Conservation (phyloP, 30 jellyfish, hydroid and myxozoan species). For the Aurelia sp. region DNA sequence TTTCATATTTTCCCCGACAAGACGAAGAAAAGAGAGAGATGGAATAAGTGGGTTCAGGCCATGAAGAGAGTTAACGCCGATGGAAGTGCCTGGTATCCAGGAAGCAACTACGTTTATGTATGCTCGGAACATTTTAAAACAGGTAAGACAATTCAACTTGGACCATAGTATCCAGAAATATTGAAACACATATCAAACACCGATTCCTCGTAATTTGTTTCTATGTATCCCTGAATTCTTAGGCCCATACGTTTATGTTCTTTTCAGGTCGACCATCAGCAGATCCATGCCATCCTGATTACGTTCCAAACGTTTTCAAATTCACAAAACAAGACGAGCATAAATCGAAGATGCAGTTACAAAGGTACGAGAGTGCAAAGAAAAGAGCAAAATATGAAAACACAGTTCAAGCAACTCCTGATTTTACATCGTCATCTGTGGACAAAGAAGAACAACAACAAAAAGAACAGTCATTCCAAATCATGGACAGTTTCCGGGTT, state of each 20-base stretch:
- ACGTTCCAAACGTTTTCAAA: background rate
- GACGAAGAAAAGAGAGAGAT: conserved; percentile 8
- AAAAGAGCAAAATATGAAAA: conserved; percentile 18
- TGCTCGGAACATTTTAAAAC: conserved; percentile 38
- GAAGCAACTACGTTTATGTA: conserved; percentile 43
- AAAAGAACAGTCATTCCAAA: background rate
- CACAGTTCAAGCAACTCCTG: background rate
- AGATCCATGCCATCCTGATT: conserved; percentile 34
- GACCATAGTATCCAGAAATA: background rate
- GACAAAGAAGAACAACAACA: background rate
- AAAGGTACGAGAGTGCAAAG: conserved; percentile 24
- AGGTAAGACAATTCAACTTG: background rate
- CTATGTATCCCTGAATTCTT: background rate
- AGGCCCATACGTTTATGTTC: background rate
- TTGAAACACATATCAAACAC: background rate
- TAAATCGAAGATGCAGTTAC: background rate
- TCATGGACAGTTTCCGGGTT: background rate
- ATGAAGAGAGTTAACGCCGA: conserved; percentile 28
- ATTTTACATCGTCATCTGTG: background rate
- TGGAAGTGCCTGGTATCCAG: conserved; percentile 37
- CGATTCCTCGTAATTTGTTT: background rate
- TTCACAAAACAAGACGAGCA: conserved; percentile 10
- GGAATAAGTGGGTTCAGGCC: conserved; percentile 58
- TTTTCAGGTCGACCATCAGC: conserved; percentile 36
- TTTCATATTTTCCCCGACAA: conserved; percentile 35